These are phyloP conservation scores for Ditylenchus dipsaci DNA, from an alignment of 1,140 invertebrate species.

Conservation along the genomic window DNA sequence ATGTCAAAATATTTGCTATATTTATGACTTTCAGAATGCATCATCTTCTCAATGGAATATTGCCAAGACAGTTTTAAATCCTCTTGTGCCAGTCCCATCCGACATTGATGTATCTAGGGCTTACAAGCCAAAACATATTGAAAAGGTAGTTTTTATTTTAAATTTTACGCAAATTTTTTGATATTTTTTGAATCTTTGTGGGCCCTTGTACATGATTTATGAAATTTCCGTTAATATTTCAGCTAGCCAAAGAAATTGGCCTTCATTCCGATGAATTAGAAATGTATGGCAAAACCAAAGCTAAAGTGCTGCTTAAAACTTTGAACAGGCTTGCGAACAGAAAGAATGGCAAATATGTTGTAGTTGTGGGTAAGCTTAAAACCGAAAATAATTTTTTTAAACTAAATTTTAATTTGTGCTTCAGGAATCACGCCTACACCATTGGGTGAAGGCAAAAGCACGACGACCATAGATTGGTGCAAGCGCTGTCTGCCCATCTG, in stretches of 20 bases:
- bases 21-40: constrained; percentile 1
- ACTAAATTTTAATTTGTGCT: constrained; percentile 14
- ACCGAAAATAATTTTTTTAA: too few relatives aligned
- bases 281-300: constrained; percentile 86
- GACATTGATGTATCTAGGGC: constrained; percentile 52
- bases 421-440: constrained; percentile 90
- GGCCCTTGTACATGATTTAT: too few relatives aligned
- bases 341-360: constrained; percentile 81
- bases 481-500: constrained; percentile 80
- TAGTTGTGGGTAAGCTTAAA: constrained; percentile 75
- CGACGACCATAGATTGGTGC: constrained; percentile 87
- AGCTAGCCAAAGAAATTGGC: constrained; percentile 79
- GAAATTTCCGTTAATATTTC: not conserved
- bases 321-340: constrained; percentile 71
- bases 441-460: constrained; percentile 92
- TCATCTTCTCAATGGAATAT: constrained; percentile 22
- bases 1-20: not conserved
- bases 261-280: constrained; percentile 75
- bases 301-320: constrained; percentile 81
- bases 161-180: not conserved
- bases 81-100: constrained; percentile 44
- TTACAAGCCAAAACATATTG: constrained; percentile 51
- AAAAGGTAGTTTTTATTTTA: not conserved
- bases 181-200: constrained; percentile 1
- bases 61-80: constrained; percentile 1